A percentile compares a stretch with the other conserved stretches of the same genome.
phyloP scores from a whole-genome alignment of 2,797 vertebrate species.

The Poecilia picta region DNA sequence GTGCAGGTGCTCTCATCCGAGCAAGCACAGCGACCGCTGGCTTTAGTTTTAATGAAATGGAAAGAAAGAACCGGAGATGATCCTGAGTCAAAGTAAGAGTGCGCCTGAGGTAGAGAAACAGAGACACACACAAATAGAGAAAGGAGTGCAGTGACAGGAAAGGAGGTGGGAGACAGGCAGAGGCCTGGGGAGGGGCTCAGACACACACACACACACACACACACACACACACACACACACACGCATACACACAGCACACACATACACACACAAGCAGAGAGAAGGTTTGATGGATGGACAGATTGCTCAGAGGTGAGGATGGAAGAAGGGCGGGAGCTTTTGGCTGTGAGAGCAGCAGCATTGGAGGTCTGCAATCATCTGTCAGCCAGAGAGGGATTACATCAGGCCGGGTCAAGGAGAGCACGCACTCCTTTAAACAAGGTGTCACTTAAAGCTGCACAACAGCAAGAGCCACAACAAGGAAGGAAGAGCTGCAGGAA shows the following conservation, averaged over 20 bases:
- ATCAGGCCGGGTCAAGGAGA: slow-evolving; percentile 40
- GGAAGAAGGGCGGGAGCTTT: slow-evolving; percentile 48
- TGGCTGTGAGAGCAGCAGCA: slow-evolving; percentile 42
- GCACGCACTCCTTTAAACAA: slow-evolving; percentile 14
- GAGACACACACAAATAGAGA: slow-evolving; percentile 26
- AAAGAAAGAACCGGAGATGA: slow-evolving; percentile 9
- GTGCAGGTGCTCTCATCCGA: neutral
- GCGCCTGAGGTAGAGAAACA: slow-evolving; percentile 42
- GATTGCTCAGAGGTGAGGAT: slow-evolving; percentile 50
- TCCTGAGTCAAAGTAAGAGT: slow-evolving; percentile 43
- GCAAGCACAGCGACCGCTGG: slow-evolving; percentile 10
- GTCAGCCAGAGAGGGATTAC: slow-evolving; percentile 50
- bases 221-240: neutral
- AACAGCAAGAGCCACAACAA: neutral
- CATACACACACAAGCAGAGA: neutral
- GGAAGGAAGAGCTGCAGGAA: neutral
- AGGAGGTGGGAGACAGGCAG: slow-evolving; percentile 9
- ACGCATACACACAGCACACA: neutral
- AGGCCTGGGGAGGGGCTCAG: slow-evolving; percentile 16
- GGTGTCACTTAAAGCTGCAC: slow-evolving; percentile 4
- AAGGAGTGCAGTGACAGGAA: slow-evolving; percentile 25
- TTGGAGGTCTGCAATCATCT: slow-evolving; percentile 48
- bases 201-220: slow-evolving; percentile 7
- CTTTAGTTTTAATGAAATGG: slow-evolving; percentile 32
- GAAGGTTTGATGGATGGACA: slow-evolving; percentile 43